phyloP scores from a whole-genome alignment of 2,113 vertebrate species.

The Mesembrinibis cayennensis region DNA sequence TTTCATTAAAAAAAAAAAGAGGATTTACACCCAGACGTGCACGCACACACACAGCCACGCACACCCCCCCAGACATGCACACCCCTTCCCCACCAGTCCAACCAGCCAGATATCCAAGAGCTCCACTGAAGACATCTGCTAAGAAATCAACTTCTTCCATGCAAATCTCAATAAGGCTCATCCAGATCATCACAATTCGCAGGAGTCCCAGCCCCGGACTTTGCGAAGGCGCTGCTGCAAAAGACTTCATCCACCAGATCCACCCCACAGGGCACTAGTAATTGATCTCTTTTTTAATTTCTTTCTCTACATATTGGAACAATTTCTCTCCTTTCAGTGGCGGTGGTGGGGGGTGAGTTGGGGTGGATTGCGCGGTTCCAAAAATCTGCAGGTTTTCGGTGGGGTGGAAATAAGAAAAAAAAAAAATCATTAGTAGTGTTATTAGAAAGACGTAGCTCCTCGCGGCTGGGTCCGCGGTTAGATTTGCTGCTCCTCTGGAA shows the following conservation, averaged over 20 bases:
- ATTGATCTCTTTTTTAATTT: slow-evolving; percentile 28
- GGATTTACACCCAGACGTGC: not conserved
- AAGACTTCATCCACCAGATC: slow-evolving; percentile 52
- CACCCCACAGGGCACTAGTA: slow-evolving; percentile 32
- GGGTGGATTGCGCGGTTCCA: not conserved
- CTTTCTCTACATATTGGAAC: not conserved
- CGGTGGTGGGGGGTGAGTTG: not conserved
- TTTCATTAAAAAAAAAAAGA: not conserved
- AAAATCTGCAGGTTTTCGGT: not conserved
- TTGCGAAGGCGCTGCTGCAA: not conserved
- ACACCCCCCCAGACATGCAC: not conserved
- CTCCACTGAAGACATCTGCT: slow-evolving; percentile 25
- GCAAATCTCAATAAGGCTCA: not conserved
- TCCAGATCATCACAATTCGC: not conserved
- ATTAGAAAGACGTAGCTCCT: slow-evolving; percentile 11
- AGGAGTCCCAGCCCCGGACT: not conserved
- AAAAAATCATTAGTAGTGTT: not conserved
- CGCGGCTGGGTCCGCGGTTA: fast-evolving
- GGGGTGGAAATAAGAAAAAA: not conserved
- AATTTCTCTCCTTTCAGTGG: not conserved
- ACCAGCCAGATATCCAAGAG: not conserved
- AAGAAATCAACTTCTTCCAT: slow-evolving; percentile 29
- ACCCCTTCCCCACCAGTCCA: slow-evolving; percentile 14
- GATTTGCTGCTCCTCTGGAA: slow-evolving; percentile 18
- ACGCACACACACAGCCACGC: not conserved